Percentiles rank a stretch among this genome's conserved stretches.
Conservation (phyloP, 2,888 invertebrate species). For the Schrankia costaestrigalis region DNA sequence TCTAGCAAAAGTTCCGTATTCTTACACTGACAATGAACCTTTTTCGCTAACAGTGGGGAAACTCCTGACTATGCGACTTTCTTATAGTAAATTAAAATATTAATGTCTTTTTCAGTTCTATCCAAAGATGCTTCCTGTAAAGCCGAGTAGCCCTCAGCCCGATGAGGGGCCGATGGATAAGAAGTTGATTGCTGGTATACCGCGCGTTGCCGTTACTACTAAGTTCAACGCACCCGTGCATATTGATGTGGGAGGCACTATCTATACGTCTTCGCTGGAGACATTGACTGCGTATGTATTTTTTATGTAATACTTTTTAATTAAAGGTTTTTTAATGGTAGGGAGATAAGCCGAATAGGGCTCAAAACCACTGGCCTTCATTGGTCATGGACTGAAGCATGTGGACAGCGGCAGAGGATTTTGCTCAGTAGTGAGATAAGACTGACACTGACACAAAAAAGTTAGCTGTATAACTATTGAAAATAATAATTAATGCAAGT, state of each 20-base stretch:
- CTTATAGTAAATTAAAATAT: not conserved
- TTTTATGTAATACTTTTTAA: not conserved
- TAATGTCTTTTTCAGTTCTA: constrained; percentile 8
- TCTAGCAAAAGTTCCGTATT: too few relatives aligned
- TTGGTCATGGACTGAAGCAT: too few relatives aligned
- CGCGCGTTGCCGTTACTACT: constrained; percentile 95
- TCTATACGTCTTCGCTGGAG: constrained; percentile 97
- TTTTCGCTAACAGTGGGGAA: too few relatives aligned
- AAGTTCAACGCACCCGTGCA: constrained; percentile 97
- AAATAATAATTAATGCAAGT: too few relatives aligned
- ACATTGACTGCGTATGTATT: constrained; percentile 93
- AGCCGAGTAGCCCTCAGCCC: constrained; percentile 52
- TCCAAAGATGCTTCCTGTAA: constrained; percentile 43
- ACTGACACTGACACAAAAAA: too few relatives aligned
- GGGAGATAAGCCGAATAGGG: not conserved
- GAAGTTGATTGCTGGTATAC: constrained; percentile 93
- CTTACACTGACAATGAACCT: too few relatives aligned
- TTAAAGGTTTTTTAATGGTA: not conserved
- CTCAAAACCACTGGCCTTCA: too few relatives aligned
- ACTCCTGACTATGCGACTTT: too few relatives aligned
- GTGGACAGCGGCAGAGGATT: too few relatives aligned
- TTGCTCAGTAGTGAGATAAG: too few relatives aligned
- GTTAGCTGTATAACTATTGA: too few relatives aligned
- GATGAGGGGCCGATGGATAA: constrained; percentile 66
- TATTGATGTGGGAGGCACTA: constrained; percentile 98